phyloP scores from a whole-genome alignment of 2,797 vertebrate species.

The Neosilurus hyrtlii region DNA sequence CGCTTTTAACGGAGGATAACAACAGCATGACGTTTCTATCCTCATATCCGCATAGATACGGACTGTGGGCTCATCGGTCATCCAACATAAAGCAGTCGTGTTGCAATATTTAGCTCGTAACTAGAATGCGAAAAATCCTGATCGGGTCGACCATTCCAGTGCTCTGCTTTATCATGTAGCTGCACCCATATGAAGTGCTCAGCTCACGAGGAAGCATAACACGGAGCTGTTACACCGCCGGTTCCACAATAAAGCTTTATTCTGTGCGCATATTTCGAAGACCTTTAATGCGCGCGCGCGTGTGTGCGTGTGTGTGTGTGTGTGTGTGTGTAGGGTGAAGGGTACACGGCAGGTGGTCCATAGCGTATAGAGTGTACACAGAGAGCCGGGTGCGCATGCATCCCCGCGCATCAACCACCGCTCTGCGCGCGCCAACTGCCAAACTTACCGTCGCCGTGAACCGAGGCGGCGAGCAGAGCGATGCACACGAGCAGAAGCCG shows the following conservation, averaged over 20 bases:
- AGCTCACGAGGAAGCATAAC: not conserved
- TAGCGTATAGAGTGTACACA: not conserved
- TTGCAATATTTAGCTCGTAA: not conserved
- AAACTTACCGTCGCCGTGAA: constrained; percentile 91
- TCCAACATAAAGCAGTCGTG: not conserved
- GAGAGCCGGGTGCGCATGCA: constrained; percentile 56
- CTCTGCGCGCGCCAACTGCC: constrained; percentile 44
- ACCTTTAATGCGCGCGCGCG: not conserved
- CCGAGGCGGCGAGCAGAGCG: constrained; percentile 84
- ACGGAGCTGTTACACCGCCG: not conserved
- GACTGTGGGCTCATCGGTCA: not conserved
- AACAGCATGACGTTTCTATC: not conserved
- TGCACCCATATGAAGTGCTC: not conserved
- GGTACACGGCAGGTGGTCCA: not conserved
- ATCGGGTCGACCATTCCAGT: not conserved
- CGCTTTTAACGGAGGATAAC: not conserved
- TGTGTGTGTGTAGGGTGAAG: not conserved
- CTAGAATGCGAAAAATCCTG: not conserved
- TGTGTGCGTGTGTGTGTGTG: too few species aligned
- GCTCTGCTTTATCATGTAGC: not conserved
- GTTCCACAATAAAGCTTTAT: not conserved
- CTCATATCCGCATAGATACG: not conserved
- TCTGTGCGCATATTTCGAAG: not conserved
- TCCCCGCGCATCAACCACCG: constrained; percentile 38
- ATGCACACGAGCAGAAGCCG: constrained; percentile 79